These are phyloP conservation scores for Benitochromis conjunctus DNA, from an alignment of 2,113 vertebrate genomes.

Conservation along the genomic window DNA sequence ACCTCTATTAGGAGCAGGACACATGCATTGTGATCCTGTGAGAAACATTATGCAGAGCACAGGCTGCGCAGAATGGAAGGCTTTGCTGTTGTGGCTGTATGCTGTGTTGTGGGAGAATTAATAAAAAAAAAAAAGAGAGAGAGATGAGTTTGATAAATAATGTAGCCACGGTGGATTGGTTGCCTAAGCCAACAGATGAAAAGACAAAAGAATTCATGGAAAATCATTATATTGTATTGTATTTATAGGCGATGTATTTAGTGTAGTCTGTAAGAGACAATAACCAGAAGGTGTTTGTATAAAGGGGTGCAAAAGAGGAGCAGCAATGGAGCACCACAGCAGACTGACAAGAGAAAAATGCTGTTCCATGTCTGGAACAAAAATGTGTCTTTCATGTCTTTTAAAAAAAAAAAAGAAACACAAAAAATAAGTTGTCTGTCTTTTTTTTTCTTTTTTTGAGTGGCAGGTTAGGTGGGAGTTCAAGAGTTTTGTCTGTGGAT, in stretches of 20 bases:
- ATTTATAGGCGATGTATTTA: background rate
- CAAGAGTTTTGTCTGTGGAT: background rate
- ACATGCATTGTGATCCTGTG: background rate
- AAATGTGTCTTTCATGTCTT: background rate
- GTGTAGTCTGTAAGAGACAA: background rate
- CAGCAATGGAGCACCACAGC: background rate
- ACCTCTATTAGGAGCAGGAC: background rate
- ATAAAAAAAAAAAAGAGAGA: background rate
- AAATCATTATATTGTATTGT: background rate
- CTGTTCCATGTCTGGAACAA: background rate
- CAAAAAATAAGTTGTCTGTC: background rate
- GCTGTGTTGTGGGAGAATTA: background rate
- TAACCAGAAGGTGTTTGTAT: background rate
- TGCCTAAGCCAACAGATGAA: background rate
- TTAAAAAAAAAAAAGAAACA: background rate
- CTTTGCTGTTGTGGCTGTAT: background rate
- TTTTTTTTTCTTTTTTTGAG: background rate
- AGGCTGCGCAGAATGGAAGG: background rate
- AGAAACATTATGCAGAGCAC: background rate
- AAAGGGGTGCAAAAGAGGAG: background rate
- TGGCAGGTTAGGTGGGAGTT: background rate
- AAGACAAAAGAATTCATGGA: background rate
- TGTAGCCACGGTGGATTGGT: background rate
- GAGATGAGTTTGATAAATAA: background rate
- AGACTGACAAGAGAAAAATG: background rate